A percentile compares a stretch with the other conserved stretches of the same genome.
Evolutionary conservation across 2,797 vertebrate genomes (phyloP).

Genomic region (Cossypha caffra): DNA sequence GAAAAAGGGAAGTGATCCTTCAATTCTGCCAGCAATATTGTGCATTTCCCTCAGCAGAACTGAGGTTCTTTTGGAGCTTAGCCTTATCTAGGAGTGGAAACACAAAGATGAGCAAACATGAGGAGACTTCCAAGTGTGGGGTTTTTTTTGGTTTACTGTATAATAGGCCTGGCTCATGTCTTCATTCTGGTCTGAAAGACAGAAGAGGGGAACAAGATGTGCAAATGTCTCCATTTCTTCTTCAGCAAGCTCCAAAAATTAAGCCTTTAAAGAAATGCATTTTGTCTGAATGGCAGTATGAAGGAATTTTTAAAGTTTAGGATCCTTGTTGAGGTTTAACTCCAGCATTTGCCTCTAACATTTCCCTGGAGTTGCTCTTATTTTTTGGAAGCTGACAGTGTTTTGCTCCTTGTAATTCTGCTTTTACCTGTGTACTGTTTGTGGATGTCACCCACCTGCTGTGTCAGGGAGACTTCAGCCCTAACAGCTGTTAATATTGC

Average conservation of each 20-base stretch:
- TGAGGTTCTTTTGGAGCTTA: not conserved
- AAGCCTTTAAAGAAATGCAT: not conserved
- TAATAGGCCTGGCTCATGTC: not conserved
- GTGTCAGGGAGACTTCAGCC: not conserved
- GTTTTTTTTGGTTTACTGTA: not conserved
- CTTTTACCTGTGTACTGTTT: not conserved
- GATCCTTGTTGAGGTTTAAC: not conserved
- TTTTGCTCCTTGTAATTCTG: not conserved
- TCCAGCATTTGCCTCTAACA: fast-evolving
- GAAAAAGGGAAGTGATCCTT: not conserved
- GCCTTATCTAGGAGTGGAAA: not conserved
- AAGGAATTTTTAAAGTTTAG: not conserved
- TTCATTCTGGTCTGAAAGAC: not conserved
- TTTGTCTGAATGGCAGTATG: not conserved
- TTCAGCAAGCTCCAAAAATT: not conserved
- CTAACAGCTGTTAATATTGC: not conserved
- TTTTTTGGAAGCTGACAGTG: not conserved
- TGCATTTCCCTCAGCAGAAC: not conserved
- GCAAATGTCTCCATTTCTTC: not conserved
- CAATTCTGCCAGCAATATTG: not conserved
- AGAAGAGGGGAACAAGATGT: not conserved
- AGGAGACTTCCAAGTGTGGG: not conserved
- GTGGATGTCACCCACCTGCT: not conserved
- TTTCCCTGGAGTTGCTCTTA: not conserved
- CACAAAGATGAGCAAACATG: not conserved